Percentiles rank a stretch among this genome's conserved stretches.
These are phyloP conservation scores for Anguilla obscura DNA, from an alignment of 2,797 vertebrate species.

Conservation along the genomic window DNA sequence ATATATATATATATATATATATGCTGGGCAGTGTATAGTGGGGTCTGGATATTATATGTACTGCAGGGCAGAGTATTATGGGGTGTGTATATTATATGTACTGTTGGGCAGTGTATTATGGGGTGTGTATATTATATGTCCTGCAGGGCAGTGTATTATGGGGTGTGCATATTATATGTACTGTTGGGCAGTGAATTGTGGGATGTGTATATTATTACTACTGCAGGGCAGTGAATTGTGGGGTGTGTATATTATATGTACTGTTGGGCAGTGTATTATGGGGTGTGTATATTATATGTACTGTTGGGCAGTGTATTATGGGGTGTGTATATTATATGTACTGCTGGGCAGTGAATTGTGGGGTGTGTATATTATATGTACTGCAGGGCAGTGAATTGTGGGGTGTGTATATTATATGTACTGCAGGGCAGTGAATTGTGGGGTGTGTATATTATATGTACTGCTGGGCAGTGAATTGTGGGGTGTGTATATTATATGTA, in stretches of 20 bases:
- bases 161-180: constrained; percentile 14
- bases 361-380: constrained; percentile 53
- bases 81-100: constrained; percentile 19
- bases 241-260: constrained; percentile 24
- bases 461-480: background rate
- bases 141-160: constrained; percentile 33
- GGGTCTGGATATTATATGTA: constrained; percentile 49
- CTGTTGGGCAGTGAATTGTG: background rate
- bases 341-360: background rate
- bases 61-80: background rate
- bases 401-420: constrained; percentile 55
- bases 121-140: constrained; percentile 15
- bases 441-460: constrained; percentile 18
- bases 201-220: background rate
- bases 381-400: constrained; percentile 7
- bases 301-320: constrained; percentile 11
- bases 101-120: background rate
- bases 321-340: constrained; percentile 56
- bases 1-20: background rate
- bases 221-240: background rate
- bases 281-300: constrained; percentile 30
- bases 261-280: background rate
- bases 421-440: background rate
- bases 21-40: constrained; percentile 50
- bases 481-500: constrained; percentile 21